Percentiles rank a stretch among this genome's conserved stretches.
Evolutionary conservation across 2,888 invertebrate species (phyloP).

Genomic region (Biston betularia): DNA sequence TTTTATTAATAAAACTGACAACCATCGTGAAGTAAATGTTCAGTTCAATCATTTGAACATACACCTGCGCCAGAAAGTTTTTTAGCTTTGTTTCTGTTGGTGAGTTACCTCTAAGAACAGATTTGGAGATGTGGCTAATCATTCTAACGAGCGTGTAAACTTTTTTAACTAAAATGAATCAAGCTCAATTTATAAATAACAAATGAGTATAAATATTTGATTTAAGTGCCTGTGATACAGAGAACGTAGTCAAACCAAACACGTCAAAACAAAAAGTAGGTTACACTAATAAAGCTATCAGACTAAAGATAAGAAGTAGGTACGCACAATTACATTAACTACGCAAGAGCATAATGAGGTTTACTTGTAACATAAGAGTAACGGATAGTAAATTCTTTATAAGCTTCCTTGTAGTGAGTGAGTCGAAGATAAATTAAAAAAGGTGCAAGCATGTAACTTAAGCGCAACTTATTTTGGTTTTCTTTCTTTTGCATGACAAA

Average conservation of each 20-base stretch:
- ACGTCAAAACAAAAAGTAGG: slow-evolving; percentile 29
- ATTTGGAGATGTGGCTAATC: no score
- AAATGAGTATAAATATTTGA: not conserved
- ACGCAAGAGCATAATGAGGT: slow-evolving; percentile 18
- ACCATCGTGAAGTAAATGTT: no score
- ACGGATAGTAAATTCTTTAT: slow-evolving; percentile 12
- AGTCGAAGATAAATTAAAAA: not conserved
- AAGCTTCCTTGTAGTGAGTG: not conserved
- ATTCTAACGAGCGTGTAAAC: no score
- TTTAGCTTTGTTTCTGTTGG: no score
- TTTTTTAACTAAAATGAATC: not conserved
- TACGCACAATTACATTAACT: slow-evolving; percentile 1
- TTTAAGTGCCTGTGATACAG: not conserved
- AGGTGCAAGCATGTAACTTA: not conserved
- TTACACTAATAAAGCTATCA: slow-evolving; percentile 40
- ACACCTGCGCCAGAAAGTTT: no score
- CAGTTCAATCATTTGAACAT: no score
- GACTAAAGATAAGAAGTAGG: slow-evolving; percentile 16
- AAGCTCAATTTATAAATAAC: not conserved
- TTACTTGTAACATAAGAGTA: slow-evolving; percentile 17
- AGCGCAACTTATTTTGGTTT: not conserved
- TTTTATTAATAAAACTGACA: no score
- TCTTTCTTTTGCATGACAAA: not conserved
- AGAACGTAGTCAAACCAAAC: slow-evolving; percentile 13
- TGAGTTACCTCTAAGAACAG: no score